phyloP scores from a whole-genome alignment of 2,113 vertebrate species.

The Hippolais icterina region DNA sequence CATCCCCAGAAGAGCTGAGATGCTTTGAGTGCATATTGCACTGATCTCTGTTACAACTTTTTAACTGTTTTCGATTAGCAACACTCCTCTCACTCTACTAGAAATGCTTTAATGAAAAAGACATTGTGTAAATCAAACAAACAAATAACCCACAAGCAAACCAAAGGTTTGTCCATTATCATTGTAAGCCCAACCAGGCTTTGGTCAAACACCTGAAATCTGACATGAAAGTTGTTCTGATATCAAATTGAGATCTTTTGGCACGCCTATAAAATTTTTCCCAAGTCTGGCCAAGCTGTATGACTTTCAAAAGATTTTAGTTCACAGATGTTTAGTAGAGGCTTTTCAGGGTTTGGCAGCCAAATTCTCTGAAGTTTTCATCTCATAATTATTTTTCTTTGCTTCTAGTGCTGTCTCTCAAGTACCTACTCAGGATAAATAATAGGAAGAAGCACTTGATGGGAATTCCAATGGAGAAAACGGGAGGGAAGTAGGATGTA shows the following conservation, averaged over 20 bases:
- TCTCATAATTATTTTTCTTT: not conserved
- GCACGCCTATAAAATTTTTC: not conserved
- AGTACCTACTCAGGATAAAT: not conserved
- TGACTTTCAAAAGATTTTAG: not conserved
- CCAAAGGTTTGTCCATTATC: not conserved
- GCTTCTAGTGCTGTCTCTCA: not conserved
- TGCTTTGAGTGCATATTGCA: not conserved
- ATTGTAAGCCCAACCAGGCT: not conserved
- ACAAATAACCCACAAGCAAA: not conserved
- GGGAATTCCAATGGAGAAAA: not conserved
- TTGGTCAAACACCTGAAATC: not conserved
- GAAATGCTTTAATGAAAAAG: not conserved
- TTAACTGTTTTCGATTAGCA: not conserved
- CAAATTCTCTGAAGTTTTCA: not conserved
- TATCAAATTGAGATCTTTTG: not conserved
- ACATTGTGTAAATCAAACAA: not conserved
- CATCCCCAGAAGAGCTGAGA: not conserved
- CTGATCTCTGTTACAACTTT: not conserved
- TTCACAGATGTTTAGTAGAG: not conserved
- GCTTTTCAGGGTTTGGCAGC: not conserved
- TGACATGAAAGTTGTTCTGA: not conserved
- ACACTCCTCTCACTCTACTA: not conserved
- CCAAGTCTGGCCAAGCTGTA: not conserved
- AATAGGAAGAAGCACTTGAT: not conserved
- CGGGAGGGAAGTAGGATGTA: not conserved